Evolutionary conservation across 2,113 vertebrate species (phyloP), one percentile per base, ranked within the genome.

Genomic region (Anolis carolinensis): DNA sequence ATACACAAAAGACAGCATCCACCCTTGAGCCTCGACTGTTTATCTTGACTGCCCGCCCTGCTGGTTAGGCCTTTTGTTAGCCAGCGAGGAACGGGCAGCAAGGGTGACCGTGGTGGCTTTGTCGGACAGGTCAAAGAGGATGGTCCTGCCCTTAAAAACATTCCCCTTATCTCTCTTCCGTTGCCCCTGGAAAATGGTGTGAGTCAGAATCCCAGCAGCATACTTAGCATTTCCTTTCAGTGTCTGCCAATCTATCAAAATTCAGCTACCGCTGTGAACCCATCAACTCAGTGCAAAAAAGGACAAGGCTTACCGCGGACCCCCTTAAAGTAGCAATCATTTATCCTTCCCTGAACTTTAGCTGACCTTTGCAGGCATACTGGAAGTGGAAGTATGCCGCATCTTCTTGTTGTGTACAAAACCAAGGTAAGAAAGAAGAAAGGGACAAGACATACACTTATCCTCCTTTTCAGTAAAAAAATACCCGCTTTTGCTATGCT

Each of bases 211-310:
- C 94, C 95, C 91, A 88, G 95, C 95, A 95, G 95, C 94, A 89
- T 91, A 94, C 95, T 95, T 95, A 96, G 96, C 91, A 90, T 97
- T 97, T 98, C 97, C 97, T 99, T 98, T 98, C 97, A 98, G 96
- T 95, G 93, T 90, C 97, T 97, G 97, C 98, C 98, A 98, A 98
- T 99, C 98, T 96, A 98, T 99, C 98, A 99, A 96, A 96, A 96
- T 96, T 96, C 97, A 96, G 96, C 97, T 97, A 97, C 97, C 89
- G 97, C 98, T 98, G 98, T 95, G 98, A 97, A 94, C 96, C 96
- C 96, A 96, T 97, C 98, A 97, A 96, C 96, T 96, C 96, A 79
- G 94, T 55, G 93, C 96, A 96, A 96, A 96, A 96, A 96, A 96
- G 96, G 97, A 97, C 97, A 97, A 97, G 97, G 95, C 96, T 95